Conservation (phyloP, 2,888 invertebrate species). For the Oasisia sp. region DNA sequence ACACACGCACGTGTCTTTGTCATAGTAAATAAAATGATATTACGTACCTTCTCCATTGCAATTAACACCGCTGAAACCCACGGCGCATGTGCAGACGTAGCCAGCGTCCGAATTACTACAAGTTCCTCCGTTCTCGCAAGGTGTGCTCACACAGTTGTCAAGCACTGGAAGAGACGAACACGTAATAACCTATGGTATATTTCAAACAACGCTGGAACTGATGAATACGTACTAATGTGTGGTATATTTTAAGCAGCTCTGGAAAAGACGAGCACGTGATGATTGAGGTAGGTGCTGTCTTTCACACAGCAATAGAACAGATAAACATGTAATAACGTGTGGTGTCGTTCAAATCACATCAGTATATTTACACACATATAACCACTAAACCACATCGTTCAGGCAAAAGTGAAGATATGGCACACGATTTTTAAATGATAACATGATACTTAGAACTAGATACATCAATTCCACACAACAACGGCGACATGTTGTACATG, state of each 20-base stretch:
- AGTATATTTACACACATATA: not conserved
- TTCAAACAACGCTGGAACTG: not conserved
- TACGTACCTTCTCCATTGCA: not conserved
- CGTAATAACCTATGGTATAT: not conserved
- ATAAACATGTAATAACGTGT: not conserved
- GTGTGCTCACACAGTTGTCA: slow-evolving; percentile 20
- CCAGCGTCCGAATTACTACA: slow-evolving; percentile 14
- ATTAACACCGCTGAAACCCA: not conserved
- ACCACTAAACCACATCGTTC: no score
- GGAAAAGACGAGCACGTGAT: not conserved
- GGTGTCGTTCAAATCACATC: not conserved
- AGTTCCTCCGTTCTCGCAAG: slow-evolving; percentile 21
- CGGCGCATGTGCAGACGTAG: slow-evolving; percentile 17
- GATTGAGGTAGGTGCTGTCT: not conserved
- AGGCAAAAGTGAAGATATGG: not conserved
- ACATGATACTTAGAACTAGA: no score
- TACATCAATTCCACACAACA: not conserved
- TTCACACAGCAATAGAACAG: not conserved
- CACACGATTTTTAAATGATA: not conserved
- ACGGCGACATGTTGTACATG: not conserved
- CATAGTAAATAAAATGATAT: not conserved
- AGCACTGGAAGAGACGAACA: not conserved
- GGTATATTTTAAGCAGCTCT: not conserved
- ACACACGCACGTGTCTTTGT: not conserved
- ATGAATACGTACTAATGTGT: not conserved